These are phyloP conservation scores for Dione vanillae DNA, from an alignment of 2,888 invertebrate genomes.

Conservation along the genomic window DNA sequence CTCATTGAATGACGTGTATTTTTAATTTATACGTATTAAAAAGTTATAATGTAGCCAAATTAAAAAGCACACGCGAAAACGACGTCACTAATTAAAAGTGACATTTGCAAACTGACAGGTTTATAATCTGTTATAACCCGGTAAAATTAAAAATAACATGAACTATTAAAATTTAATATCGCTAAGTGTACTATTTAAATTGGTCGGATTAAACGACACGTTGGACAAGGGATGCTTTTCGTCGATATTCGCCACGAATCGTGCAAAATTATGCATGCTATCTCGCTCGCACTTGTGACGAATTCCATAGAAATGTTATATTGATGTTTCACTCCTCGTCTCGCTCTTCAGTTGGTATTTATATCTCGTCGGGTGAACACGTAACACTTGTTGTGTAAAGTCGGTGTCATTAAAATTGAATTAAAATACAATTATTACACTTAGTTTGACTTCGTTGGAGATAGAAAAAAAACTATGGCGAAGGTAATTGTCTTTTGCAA, in stretches of 20 bases:
- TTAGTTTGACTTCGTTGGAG: slow-evolving; percentile 31
- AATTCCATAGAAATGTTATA: slow-evolving; percentile 59
- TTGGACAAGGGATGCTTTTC: slow-evolving; percentile 57
- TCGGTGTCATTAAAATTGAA: slow-evolving; percentile 66
- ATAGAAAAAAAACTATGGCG: slow-evolving; percentile 63
- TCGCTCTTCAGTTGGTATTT: slow-evolving; percentile 72
- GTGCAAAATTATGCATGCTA: slow-evolving; percentile 47
- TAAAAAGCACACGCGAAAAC: slow-evolving; percentile 3
- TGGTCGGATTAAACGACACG: slow-evolving; percentile 48
- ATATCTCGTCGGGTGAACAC: slow-evolving; percentile 62
- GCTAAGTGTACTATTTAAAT: slow-evolving; percentile 24
- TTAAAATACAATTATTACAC: slow-evolving; percentile 53
- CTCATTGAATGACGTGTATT: neutral
- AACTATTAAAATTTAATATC: neutral
- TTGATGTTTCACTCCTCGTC: slow-evolving; percentile 69
- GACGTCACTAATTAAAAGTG: neutral
- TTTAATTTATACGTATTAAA: slow-evolving; percentile 1
- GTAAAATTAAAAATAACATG: neutral
- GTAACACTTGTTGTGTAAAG: slow-evolving; percentile 53
- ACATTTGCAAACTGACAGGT: neutral
- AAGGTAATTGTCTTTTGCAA: slow-evolving; percentile 63
- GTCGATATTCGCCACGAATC: slow-evolving; percentile 53
- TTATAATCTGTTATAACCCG: slow-evolving; percentile 7
- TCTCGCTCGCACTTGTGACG: slow-evolving; percentile 57
- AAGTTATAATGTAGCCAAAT: neutral